These are phyloP conservation scores for Rhincodon typus DNA, from an alignment of 2,797 vertebrate genomes.

Conservation along the genomic window DNA sequence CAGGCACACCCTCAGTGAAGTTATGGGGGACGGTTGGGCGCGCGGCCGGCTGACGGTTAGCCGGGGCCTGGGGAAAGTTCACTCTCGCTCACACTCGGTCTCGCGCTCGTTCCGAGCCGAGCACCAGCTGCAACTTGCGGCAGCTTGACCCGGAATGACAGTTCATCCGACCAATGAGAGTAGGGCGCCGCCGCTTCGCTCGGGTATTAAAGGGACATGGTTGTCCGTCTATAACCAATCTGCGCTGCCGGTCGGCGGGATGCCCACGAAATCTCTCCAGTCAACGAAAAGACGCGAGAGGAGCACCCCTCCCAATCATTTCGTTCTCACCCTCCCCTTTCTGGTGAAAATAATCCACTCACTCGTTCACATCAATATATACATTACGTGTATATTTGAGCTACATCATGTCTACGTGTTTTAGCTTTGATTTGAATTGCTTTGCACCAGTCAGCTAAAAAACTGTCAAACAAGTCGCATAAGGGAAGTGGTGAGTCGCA, in stretches of 20 bases:
- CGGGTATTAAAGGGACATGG: not conserved
- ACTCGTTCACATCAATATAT: not conserved
- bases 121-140: not conserved
- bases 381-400: not conserved
- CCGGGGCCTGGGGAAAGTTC: not conserved
- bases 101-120: not conserved
- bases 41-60: not conserved
- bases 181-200: not conserved
- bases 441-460: not conserved
- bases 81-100: not conserved
- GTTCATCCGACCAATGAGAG: not conserved
- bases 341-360: constrained; percentile 15
- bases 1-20: not conserved
- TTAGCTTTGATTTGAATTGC: constrained; percentile 5
- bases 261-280: not conserved
- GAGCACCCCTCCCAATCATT: not conserved
- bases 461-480: not conserved
- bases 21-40: not conserved
- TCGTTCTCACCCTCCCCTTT: constrained; percentile 11
- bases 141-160: not conserved
- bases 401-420: not conserved
- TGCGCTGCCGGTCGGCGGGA: not conserved
- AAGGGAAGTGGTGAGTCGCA: not conserved
- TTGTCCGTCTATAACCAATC: not conserved
- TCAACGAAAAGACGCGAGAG: not conserved